phyloP scores from a whole-genome alignment of 2,113 vertebrate genomes.

The Macaca nemestrina region DNA sequence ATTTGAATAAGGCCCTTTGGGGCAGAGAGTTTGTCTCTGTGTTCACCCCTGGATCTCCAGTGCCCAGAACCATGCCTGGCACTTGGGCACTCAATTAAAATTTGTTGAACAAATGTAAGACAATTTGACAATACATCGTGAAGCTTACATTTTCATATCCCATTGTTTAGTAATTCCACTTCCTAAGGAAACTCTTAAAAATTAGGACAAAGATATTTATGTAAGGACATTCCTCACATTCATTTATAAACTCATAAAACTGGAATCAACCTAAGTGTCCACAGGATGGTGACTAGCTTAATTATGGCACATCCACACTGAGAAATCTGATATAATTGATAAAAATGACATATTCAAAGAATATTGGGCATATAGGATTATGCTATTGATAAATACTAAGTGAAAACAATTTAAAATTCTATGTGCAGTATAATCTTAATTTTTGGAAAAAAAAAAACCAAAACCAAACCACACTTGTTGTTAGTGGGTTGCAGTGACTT shows the following conservation, averaged over 20 bases:
- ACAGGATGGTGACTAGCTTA: background rate
- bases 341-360: background rate
- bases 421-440: background rate
- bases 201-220: background rate
- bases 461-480: background rate
- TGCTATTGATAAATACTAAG: background rate
- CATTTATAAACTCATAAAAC: background rate
- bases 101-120: background rate
- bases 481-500: background rate
- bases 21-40: background rate
- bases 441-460: background rate
- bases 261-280: background rate
- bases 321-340: background rate
- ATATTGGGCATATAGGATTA: background rate
- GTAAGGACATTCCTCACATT: background rate
- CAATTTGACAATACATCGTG: background rate
- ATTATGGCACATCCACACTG: background rate
- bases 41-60: background rate
- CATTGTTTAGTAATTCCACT: background rate
- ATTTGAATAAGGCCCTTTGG: background rate
- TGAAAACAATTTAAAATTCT: background rate
- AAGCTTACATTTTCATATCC: background rate
- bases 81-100: background rate
- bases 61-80: background rate
- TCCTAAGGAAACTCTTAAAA: background rate